phyloP scores from a whole-genome alignment of 2,888 invertebrate genomes.

The Lithophane leautieri region DNA sequence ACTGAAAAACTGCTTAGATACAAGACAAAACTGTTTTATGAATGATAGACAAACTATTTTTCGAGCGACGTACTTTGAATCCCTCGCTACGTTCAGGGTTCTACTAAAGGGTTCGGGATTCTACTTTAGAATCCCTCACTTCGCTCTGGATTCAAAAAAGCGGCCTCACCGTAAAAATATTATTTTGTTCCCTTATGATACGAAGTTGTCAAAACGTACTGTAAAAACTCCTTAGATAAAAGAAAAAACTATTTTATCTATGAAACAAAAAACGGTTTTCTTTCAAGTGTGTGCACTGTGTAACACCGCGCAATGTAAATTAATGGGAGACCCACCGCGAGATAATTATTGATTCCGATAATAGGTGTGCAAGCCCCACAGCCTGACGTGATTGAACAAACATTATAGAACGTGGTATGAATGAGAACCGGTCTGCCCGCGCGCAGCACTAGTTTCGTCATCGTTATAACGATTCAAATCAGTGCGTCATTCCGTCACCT shows the following conservation, averaged over 20 bases:
- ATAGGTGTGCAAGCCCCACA: constrained; percentile 38
- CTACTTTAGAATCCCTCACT: too few species aligned
- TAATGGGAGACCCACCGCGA: constrained; percentile 33
- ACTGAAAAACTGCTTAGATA: neutral
- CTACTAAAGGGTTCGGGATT: too few species aligned
- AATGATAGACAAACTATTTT: too few species aligned
- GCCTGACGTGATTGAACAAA: constrained; percentile 56
- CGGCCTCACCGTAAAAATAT: too few species aligned
- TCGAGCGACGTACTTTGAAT: too few species aligned
- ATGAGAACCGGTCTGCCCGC: constrained; percentile 70
- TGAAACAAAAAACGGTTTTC: neutral
- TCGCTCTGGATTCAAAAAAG: too few species aligned
- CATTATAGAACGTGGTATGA: constrained; percentile 55
- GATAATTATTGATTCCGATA: constrained; percentile 55
- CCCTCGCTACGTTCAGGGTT: too few species aligned
- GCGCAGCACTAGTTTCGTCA: constrained; percentile 63
- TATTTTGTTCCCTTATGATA: too few species aligned
- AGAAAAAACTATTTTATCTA: neutral
- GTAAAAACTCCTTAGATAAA: neutral
- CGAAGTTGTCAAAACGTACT: too few species aligned
- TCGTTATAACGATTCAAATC: constrained; percentile 54
- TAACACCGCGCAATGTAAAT: constrained; percentile 33
- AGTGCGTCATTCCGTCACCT: constrained; percentile 59
- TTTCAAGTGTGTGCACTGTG: neutral
- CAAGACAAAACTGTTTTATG: neutral